These are phyloP conservation scores for Poeciliopsis presidionis DNA, from an alignment of 2,797 vertebrate genomes.

Conservation along the genomic window DNA sequence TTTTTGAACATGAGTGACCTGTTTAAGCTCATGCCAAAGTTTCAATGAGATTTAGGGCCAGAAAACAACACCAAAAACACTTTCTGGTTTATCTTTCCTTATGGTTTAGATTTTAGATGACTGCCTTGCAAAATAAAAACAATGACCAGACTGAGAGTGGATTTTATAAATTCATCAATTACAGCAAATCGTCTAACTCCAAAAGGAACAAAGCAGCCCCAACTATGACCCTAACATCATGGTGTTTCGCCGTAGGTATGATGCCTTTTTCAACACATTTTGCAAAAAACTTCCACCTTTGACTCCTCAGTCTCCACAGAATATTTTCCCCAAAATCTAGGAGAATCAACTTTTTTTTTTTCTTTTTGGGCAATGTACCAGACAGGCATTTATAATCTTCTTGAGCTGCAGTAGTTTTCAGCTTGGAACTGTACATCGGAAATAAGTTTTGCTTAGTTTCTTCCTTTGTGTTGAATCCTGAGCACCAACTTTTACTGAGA, in stretches of 20 bases:
- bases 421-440: not conserved
- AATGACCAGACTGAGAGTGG: not conserved
- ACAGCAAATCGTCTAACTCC: not conserved
- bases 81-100: not conserved
- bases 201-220: not conserved
- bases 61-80: not conserved
- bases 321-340: not conserved
- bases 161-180: not conserved
- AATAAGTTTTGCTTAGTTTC: not conserved
- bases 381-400: not conserved
- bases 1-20: not conserved
- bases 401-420: not conserved
- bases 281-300: not conserved
- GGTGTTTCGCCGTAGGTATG: not conserved
- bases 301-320: not conserved
- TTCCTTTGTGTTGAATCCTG: not conserved
- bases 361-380: not conserved
- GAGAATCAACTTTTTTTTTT: no score
- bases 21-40: not conserved
- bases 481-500: not conserved
- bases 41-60: not conserved
- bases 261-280: not conserved
- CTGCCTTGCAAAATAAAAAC: not conserved
- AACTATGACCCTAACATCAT: not conserved
- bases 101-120: not conserved